These are phyloP conservation scores for Acinonyx jubatus DNA, from an alignment of 2,113 vertebrate genomes.

Conservation along the genomic window DNA sequence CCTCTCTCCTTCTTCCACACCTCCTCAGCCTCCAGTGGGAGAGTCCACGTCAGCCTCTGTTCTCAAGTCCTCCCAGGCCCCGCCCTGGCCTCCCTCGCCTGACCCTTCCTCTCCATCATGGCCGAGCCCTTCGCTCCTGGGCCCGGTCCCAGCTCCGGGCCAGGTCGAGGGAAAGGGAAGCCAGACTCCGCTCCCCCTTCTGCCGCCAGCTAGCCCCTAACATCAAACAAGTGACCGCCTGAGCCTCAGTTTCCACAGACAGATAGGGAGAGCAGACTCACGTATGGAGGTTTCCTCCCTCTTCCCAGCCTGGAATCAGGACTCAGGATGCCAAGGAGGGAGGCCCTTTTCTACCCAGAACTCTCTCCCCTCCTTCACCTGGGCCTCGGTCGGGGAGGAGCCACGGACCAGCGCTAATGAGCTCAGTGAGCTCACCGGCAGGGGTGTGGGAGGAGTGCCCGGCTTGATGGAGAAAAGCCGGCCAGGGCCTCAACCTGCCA, in stretches of 20 bases:
- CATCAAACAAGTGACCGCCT: background rate
- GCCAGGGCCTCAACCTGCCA: background rate
- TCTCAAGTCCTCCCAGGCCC: background rate
- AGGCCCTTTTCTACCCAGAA: background rate
- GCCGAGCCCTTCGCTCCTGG: background rate
- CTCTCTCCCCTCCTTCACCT: background rate
- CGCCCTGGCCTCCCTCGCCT: background rate
- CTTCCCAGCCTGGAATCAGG: no score
- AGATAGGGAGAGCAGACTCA: background rate
- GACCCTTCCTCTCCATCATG: background rate
- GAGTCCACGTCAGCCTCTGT: background rate
- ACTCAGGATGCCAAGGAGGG: background rate
- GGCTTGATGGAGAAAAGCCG: background rate
- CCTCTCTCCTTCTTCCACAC: background rate
- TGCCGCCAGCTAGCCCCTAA: background rate
- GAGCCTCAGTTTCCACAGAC: no score
- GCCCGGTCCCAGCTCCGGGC: accelerated
- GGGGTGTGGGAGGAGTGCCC: background rate
- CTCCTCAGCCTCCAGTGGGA: accelerated
- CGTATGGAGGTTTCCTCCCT: background rate
- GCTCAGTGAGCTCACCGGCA: background rate
- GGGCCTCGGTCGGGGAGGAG: background rate
- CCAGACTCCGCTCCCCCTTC: background rate
- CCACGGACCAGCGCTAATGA: background rate
- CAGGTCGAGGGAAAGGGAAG: background rate